Percentiles rank a stretch among this genome's conserved stretches.
phyloP scores from a whole-genome alignment of 2,797 vertebrate genomes.

The Craterocephalus amniculus region DNA sequence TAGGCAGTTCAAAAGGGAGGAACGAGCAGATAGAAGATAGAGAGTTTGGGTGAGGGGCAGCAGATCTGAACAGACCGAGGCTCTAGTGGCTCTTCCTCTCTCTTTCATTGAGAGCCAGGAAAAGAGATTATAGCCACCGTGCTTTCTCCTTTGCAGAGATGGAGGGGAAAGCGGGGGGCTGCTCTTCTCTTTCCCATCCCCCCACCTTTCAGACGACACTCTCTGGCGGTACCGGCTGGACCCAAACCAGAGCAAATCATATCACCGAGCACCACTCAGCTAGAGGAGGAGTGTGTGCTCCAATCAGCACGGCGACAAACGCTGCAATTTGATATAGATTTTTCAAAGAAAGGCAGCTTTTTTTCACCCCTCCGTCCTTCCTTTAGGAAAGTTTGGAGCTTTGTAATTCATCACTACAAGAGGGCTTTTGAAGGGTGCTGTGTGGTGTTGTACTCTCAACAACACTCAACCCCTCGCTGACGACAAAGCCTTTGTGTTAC shows the following conservation, averaged over 20 bases:
- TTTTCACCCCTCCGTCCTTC: conserved; percentile 14
- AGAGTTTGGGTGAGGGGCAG: conserved; percentile 72
- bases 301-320: conserved; percentile 35
- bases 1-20: conserved; percentile 24
- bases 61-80: conserved; percentile 77
- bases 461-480: conserved; percentile 18
- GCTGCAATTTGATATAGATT: conserved; percentile 41
- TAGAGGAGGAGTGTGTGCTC: conserved; percentile 9
- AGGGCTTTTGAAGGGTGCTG: conserved; percentile 29
- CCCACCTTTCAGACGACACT: conserved; percentile 32
- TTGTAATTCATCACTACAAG: conserved; percentile 35
- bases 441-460: conserved; percentile 11
- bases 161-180: conserved; percentile 12
- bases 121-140: conserved; percentile 84
- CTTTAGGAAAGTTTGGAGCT: conserved; percentile 31
- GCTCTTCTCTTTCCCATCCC: conserved; percentile 56
- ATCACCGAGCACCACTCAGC: conserved; percentile 35
- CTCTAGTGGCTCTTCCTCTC: conserved; percentile 80
- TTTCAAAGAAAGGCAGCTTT: conserved; percentile 12
- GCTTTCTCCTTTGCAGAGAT: conserved; percentile 52
- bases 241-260: conserved; percentile 55
- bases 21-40: conserved; percentile 66
- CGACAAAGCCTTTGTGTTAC: conserved; percentile 34
- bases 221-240: conserved; percentile 52
- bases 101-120: conserved; percentile 87